Percentiles rank a stretch among this genome's conserved stretches.
These are phyloP conservation scores for Porphyrio hochstetteri DNA, from an alignment of 2,113 vertebrate species.

Conservation along the genomic window DNA sequence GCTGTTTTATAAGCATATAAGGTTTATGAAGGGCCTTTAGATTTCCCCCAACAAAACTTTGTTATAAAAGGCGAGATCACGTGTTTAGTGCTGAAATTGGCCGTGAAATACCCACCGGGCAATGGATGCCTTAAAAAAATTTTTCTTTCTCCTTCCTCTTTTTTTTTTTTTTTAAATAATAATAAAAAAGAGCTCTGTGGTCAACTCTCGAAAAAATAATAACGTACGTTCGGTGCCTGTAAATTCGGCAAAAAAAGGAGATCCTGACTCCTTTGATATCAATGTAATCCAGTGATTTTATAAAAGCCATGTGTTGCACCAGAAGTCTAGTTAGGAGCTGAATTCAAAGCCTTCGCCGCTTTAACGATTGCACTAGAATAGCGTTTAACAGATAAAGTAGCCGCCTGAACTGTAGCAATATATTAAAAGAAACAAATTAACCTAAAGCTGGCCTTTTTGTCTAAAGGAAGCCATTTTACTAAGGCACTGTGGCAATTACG, in stretches of 20 bases:
- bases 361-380: constrained; percentile 75
- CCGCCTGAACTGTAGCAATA: constrained; percentile 74
- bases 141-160: not conserved
- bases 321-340: constrained; percentile 73
- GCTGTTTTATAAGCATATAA: constrained; percentile 99
- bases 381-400: constrained; percentile 77
- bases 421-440: constrained; percentile 84
- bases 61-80: constrained; percentile 98
- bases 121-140: constrained; percentile 74
- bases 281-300: constrained; percentile 79
- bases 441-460: constrained; percentile 80
- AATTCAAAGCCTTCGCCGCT: constrained; percentile 78
- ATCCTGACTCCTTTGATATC: constrained; percentile 77
- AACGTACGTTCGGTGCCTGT: constrained; percentile 72
- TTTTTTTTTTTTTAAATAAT: constrained; percentile 31
- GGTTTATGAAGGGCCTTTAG: constrained; percentile 98
- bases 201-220: constrained; percentile 73
- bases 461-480: constrained; percentile 80
- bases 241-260: constrained; percentile 74
- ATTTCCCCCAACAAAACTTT: constrained; percentile 98
- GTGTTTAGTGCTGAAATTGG: constrained; percentile 99
- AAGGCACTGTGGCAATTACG: constrained; percentile 71
- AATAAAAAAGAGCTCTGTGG: constrained; percentile 53
- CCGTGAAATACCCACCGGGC: constrained; percentile 92
- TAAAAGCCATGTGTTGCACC: constrained; percentile 84